Percentiles rank a stretch among this genome's conserved stretches.
These are phyloP conservation scores for Eristalis intricaria DNA, from an alignment of 2,888 invertebrate species.

Conservation along the genomic window DNA sequence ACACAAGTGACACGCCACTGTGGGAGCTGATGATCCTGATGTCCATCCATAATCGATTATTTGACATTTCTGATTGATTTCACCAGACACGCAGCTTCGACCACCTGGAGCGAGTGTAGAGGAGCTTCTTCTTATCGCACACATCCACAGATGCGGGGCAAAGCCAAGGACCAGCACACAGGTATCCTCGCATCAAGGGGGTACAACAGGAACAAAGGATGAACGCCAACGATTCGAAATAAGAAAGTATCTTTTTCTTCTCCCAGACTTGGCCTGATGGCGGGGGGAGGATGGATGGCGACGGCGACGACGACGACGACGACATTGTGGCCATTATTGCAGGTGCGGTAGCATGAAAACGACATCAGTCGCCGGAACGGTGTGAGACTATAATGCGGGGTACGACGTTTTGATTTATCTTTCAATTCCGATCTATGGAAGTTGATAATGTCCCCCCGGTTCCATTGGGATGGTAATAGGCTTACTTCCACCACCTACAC, in stretches of 20 bases:
- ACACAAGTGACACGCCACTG: not conserved
- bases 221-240: slow-evolving; percentile 18
- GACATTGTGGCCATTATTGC: slow-evolving; percentile 64
- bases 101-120: slow-evolving; percentile 18
- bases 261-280: not conserved
- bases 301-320: slow-evolving; percentile 18
- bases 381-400: slow-evolving; percentile 28
- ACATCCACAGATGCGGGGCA: slow-evolving; percentile 16
- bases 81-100: slow-evolving; percentile 59
- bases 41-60: slow-evolving; percentile 72
- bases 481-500: slow-evolving; percentile 64
- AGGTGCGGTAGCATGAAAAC: slow-evolving; percentile 72
- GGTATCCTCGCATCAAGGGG: slow-evolving; percentile 41
- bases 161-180: slow-evolving; percentile 35
- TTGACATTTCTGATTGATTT: slow-evolving; percentile 72
- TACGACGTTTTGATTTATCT: slow-evolving; percentile 71
- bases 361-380: slow-evolving; percentile 48
- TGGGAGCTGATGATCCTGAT: slow-evolving; percentile 57
- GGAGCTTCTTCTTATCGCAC: slow-evolving; percentile 47
- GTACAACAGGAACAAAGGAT: slow-evolving; percentile 11
- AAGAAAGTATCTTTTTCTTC: slow-evolving; percentile 29
- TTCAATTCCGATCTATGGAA: slow-evolving; percentile 68
- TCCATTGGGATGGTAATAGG: slow-evolving; percentile 49
- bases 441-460: slow-evolving; percentile 53
- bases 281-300: not conserved